A percentile compares a stretch with the other conserved stretches of the same genome.
Conservation (phyloP, 2,113 vertebrate genomes). For the Pedetes capensis region DNA sequence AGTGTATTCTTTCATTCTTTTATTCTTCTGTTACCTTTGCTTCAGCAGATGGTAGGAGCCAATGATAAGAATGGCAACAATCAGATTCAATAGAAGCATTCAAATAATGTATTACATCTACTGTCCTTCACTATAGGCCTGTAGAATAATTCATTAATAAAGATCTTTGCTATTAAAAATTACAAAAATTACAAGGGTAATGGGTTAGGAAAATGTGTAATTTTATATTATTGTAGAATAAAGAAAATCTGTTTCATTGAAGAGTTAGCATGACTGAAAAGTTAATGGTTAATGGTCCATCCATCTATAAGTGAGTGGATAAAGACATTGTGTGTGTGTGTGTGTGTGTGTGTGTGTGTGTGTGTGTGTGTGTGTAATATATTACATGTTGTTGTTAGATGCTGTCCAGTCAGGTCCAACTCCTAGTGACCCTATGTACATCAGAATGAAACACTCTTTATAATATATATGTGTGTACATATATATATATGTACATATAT, state of each 20-base stretch:
- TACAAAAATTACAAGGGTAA: not conserved
- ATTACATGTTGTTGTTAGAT: no score
- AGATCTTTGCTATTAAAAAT: not conserved
- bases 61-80: not conserved
- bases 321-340: not conserved
- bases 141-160: not conserved
- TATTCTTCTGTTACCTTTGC: not conserved
- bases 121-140: not conserved
- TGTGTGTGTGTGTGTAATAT: no score
- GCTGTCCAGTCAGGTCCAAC: no score
- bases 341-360: rapidly evolving
- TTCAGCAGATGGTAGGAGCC: not conserved
- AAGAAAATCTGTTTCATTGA: not conserved
- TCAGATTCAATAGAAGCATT: not conserved
- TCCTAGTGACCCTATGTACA: no score
- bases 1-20: not conserved
- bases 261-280: not conserved
- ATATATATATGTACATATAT: rapidly evolving
- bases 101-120: not conserved
- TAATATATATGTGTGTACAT: not conserved
- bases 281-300: not conserved
- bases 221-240: not conserved
- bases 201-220: not conserved
- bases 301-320: not conserved
- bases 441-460: no score